phyloP scores from a whole-genome alignment of 2,113 vertebrate species.

The Macaca nemestrina region DNA sequence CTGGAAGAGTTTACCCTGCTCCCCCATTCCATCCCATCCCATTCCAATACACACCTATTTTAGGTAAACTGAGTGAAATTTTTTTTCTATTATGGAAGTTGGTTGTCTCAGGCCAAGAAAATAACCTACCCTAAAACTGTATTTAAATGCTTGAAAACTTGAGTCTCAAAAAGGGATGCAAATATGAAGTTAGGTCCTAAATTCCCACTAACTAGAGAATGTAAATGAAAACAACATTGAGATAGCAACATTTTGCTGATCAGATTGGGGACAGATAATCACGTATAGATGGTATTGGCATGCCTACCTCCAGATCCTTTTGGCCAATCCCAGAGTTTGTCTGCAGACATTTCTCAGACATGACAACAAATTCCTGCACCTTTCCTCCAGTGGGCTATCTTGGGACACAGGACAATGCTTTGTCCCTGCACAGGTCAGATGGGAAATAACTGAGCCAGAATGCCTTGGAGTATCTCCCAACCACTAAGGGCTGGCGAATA shows the following conservation, averaged over 20 bases:
- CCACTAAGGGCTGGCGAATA: neutral
- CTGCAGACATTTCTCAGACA: neutral
- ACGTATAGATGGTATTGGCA: neutral
- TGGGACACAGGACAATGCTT: neutral
- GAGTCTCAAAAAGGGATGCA: neutral
- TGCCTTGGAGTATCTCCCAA: neutral
- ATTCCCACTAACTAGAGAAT: neutral
- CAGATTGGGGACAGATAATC: neutral
- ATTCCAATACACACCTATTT: neutral
- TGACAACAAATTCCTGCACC: neutral
- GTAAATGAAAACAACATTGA: neutral
- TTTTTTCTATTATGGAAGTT: neutral
- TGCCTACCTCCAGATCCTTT: neutral
- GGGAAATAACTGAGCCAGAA: neutral
- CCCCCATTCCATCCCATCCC: neutral
- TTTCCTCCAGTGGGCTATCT: neutral
- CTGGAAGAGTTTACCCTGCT: neutral
- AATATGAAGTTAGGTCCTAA: neutral
- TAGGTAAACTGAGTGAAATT: neutral
- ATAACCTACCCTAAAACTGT: neutral
- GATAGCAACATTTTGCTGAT: neutral
- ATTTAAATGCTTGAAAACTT: neutral
- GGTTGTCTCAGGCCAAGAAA: neutral
- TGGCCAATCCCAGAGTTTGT: neutral
- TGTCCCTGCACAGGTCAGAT: neutral